Base-by-base conservation (phyloP, 2,888 invertebrate genomes). In the Leptogaster cylindrica region DNA sequence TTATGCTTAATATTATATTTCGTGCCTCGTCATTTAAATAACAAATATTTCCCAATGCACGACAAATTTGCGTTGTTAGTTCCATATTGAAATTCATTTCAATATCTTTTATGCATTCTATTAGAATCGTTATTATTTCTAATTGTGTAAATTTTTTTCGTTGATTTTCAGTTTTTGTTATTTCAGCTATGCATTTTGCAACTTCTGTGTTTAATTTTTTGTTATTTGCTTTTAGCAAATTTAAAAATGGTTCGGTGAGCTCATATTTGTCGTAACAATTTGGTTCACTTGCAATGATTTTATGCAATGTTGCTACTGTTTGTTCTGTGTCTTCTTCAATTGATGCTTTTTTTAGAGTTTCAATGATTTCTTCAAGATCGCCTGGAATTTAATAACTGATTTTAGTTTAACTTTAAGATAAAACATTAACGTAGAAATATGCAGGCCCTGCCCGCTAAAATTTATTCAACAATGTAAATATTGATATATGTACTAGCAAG, bases 41-140 rank as follows among this genome's bases (percentile, higher is more conserved):
- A 78, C 93, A 93, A 76, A 95, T 88, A 79, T 95, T 95, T 33
- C 93, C 95, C 18, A 95, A 82, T 2, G 93, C 92, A 74, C 95
- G 85, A 73, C 91, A 91, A 39, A 89, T 86, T 77, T 95, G 92
- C 72, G 88, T 88, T 6, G 88, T 81, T 61, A 88, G 77, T 71
- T 87, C 85, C 69, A 84, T 76, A 71, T 74, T 77, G 70, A 75
- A 75, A 10, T 71, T 73, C 66, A 72, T 71, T 7, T 67, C 69
- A 6, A 67, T 48, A 18, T 76, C 74, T 74, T 78, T 76, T 64
- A 89, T 76, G 71, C 87, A 82, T 63, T 82, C 79, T 65, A 89
- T 77, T 71, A 90, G 83, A 51, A 83, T 83, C 66, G 83, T 80
- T 61, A 89, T 84, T 28, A 89, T 82, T 44, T 85, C 84, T 72